A percentile compares a stretch with the other conserved stretches of the same genome.
phyloP scores from a whole-genome alignment of 2,888 invertebrate species.

The Lasius platythorax region DNA sequence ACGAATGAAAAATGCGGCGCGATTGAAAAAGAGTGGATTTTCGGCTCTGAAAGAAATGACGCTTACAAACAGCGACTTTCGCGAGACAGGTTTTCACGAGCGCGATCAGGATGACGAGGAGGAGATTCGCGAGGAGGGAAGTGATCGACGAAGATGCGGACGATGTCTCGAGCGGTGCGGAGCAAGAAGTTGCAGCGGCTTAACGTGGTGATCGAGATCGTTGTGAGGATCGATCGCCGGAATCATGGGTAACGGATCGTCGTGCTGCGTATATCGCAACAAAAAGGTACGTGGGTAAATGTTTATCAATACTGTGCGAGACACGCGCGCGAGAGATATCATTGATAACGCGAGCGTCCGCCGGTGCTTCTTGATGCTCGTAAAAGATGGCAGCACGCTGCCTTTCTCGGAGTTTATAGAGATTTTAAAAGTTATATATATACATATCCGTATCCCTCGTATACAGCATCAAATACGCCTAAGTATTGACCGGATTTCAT shows the following conservation, averaged over 20 bases:
- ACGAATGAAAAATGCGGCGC: neutral
- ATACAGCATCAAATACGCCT: neutral
- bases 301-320: neutral
- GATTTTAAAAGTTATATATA: neutral
- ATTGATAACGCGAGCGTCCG: neutral
- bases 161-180: conserved; percentile 18
- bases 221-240: conserved; percentile 5
- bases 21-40: neutral
- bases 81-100: conserved; percentile 64
- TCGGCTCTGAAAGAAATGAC: neutral
- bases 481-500: neutral
- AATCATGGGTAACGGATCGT: conserved; percentile 69
- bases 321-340: conserved; percentile 43
- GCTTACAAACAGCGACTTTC: conserved; percentile 63
- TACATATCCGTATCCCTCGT: neutral
- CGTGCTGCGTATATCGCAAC: conserved; percentile 68
- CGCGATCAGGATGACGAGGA: conserved; percentile 61
- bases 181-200: conserved; percentile 10
- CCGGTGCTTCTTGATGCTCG: neutral
- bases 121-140: conserved; percentile 50
- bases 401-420: conserved; percentile 5
- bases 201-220: conserved; percentile 23
- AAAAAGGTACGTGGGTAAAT: conserved; percentile 61
- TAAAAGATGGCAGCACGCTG: conserved; percentile 70
- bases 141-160: conserved; percentile 1